Base-by-base conservation (phyloP, 1,140 invertebrate genomes). In the Hycleus cichorii region DNA sequence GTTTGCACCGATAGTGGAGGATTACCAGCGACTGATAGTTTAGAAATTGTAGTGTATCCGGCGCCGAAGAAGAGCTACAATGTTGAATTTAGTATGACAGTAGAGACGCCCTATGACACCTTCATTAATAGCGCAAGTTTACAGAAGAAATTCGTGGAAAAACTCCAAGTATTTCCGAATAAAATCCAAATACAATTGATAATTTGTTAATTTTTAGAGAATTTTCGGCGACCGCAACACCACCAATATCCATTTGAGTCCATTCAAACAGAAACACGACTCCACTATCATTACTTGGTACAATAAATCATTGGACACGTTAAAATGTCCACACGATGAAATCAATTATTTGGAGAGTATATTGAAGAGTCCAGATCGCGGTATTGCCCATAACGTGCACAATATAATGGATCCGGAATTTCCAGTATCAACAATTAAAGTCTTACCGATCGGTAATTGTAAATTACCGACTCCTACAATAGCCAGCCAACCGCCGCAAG, bases 61-160 rank as follows among this genome's bases (percentile, higher is more conserved):
- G 79, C 72, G 64, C 69, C 72, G 47, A 74, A 62, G 72, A 67
- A 62, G 72, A 65, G 80, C 66, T 72, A 86, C 72, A 77, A 82
- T 71, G 80, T 88, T 32, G 83, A 89, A 66, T 91, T 92, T 67
- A 85, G 83, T 47, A 88, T 95, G 77, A 88, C 83, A 1, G 70
- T 96, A 60, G 84, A 88, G 49, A 81, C 82, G 18, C 80, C 85
- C 0, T 90, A 86, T 69, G 80, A 88, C 3, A 74, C 79, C 2
- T 90, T 96, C 55, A 81, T 81, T 3, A 76, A 81, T 48, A 87
- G 83, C 54, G 82, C 91, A 0, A 66, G 73, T 9, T 75, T 84
- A 69, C 85, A 90, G 69, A 79, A 86, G 3, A 84, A 87, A 66
- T 87, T 95, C 63, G 80, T 93, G 3, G 87, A 91, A 69, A 89